Base-by-base conservation (phyloP, 2,888 invertebrate species). In the Pelosia muscerda region DNA sequence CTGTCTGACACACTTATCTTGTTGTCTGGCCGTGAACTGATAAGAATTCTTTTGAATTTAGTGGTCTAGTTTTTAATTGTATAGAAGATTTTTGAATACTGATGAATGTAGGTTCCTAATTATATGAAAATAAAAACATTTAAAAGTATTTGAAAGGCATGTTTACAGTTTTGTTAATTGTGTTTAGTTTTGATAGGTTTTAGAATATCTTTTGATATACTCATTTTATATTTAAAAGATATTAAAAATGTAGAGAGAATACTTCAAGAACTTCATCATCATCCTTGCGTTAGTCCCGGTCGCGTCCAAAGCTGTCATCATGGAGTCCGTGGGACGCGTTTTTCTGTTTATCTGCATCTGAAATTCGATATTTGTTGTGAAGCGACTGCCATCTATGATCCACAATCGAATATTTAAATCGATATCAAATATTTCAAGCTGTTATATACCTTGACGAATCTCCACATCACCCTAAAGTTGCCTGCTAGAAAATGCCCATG, bases 1-100 rank as follows among this genome's bases (percentile, higher is more conserved):
- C 78, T 62, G 81, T 78, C 88, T 90, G 92, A 82, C 92, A 87
- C 81, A 92, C 88, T 83, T 92, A 69, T 79, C 75, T 76, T 81
- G 75, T 77, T 75, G 73, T 72, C 65, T 77, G 80, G 76, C 82
- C 81, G 64, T 83, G 81, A 82, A 81, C 82, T 82, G 81, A 81
- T 82, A 81, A 82, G 72, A 63, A 55, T 28, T 11, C 66, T 66
- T 70, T 70, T 66, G 59, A 69, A 69, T 66, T 64, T 66, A 49
- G 57, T 70, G 66, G 53, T 60, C 69, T 60, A 64, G 66, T 70
- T 70, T 69, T 59, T 34, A 13, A n/a, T 5, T 62, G 66, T 42
- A 23, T 57, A 42, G 59, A 54, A 55, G 49, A 38, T 49, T 63
- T 63, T 63, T 63, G 31, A 31, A 63, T 54, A 63, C 22, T 31